phyloP scores from a whole-genome alignment of 2,888 invertebrate genomes.

The Chrysina gloriosa region DNA sequence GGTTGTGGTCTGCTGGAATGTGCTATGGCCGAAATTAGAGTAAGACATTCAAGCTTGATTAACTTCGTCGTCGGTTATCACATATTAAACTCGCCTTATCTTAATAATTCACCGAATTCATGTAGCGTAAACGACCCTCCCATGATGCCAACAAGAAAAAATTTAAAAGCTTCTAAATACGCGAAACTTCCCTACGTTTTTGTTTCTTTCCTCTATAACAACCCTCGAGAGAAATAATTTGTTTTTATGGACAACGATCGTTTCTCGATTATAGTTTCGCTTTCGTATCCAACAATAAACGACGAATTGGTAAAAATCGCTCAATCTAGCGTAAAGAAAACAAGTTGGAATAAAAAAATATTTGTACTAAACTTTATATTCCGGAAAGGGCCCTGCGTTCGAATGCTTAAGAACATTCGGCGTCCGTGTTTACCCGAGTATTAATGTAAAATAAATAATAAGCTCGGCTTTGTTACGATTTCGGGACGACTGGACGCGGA shows the following conservation, averaged over 20 bases:
- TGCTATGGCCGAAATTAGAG: slow-evolving; percentile 45
- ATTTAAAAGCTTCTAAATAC: too few relatives aligned
- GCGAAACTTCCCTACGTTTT: too few relatives aligned
- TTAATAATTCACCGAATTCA: too few relatives aligned
- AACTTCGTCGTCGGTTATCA: slow-evolving; percentile 49
- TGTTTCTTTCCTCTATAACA: too few relatives aligned
- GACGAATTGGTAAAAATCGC: slow-evolving; percentile 1
- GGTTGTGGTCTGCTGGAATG: slow-evolving; percentile 45
- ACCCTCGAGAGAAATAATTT: too few relatives aligned
- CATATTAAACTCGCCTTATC: slow-evolving; percentile 47
- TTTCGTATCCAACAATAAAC: background rate
- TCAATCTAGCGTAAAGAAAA: slow-evolving; percentile 16
- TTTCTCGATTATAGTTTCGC: background rate
- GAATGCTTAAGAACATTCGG: background rate
- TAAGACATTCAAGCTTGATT: slow-evolving; percentile 48
- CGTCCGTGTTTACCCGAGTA: background rate
- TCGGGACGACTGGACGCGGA: background rate
- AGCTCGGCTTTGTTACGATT: slow-evolving; percentile 8
- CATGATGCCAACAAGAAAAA: too few relatives aligned
- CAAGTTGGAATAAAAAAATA: slow-evolving; percentile 12
- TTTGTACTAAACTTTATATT: slow-evolving; percentile 13
- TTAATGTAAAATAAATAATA: slow-evolving; percentile 24
- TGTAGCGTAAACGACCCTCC: too few relatives aligned
- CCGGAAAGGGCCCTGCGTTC: background rate
- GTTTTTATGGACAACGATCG: too few relatives aligned